These are phyloP conservation scores for Lycia hirtaria DNA, from an alignment of 2,888 invertebrate genomes.

Conservation along the genomic window DNA sequence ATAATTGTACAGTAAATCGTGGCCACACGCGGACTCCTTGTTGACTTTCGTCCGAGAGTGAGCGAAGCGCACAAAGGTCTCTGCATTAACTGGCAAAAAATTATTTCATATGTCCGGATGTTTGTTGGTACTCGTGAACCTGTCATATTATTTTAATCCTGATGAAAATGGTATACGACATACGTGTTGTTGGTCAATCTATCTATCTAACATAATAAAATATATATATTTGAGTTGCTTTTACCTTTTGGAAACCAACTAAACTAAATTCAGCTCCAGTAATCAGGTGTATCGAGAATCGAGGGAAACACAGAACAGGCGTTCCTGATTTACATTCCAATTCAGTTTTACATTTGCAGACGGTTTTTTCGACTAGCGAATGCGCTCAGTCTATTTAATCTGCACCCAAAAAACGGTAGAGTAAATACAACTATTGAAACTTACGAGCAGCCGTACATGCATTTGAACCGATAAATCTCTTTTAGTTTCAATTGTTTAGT, in stretches of 20 bases:
- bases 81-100: too few relatives aligned
- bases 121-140: too few relatives aligned
- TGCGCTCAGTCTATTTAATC: constrained; percentile 47
- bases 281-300: constrained; percentile 73
- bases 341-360: constrained; percentile 70
- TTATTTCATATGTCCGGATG: too few relatives aligned
- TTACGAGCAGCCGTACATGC: constrained; percentile 20
- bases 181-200: too few relatives aligned
- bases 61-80: too few relatives aligned
- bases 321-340: constrained; percentile 77
- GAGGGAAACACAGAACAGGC: constrained; percentile 68
- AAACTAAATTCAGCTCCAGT: constrained; percentile 49
- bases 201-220: too few relatives aligned
- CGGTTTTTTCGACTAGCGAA: constrained; percentile 62
- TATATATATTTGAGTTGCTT: background rate
- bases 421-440: constrained; percentile 38
- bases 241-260: background rate
- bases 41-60: too few relatives aligned
- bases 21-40: too few relatives aligned
- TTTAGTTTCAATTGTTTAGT: constrained; percentile 12
- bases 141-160: too few relatives aligned
- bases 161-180: too few relatives aligned
- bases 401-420: constrained; percentile 35
- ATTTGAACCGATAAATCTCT: constrained; percentile 11
- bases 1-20: too few relatives aligned